Percentiles rank a stretch among this genome's conserved stretches.
These are phyloP conservation scores for Drosophila kurseongensis DNA, from an alignment of 1,140 invertebrate genomes.

Conservation along the genomic window DNA sequence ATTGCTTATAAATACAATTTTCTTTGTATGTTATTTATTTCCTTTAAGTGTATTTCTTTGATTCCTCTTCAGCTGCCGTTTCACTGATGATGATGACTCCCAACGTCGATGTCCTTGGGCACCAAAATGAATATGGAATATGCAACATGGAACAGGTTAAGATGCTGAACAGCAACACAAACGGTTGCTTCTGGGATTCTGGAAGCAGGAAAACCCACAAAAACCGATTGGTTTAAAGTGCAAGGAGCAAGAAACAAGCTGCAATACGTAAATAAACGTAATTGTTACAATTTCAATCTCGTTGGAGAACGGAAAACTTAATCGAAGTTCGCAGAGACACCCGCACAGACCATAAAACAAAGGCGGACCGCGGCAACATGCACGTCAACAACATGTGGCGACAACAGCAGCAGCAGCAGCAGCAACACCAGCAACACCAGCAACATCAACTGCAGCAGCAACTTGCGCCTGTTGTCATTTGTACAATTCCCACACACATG, in stretches of 20 bases:
- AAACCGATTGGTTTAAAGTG: conserved; percentile 33
- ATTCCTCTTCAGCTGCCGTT: conserved; percentile 11
- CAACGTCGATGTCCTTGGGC: conserved; percentile 30
- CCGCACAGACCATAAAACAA: conserved; percentile 73
- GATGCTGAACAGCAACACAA: conserved; percentile 15
- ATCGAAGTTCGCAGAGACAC: conserved; percentile 59
- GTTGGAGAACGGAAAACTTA: conserved; percentile 67
- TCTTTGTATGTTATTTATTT: neutral
- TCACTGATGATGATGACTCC: conserved; percentile 18
- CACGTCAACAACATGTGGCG: conserved; percentile 76
- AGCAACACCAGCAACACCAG: conserved; percentile 26
- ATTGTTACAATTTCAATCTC: conserved; percentile 71
- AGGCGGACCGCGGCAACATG: conserved; percentile 58
- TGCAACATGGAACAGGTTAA: conserved; percentile 43
- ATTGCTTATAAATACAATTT: neutral
- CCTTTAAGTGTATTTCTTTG: conserved; percentile 10
- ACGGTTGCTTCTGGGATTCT: conserved; percentile 7
- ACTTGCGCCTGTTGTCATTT: conserved; percentile 75
- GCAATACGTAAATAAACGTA: conserved; percentile 36
- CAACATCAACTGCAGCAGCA: conserved; percentile 43
- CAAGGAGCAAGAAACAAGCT: conserved; percentile 34
- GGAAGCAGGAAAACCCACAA: conserved; percentile 7
- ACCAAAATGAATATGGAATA: conserved; percentile 44
- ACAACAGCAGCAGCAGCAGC: conserved; percentile 48
- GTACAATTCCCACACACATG: conserved; percentile 69